Base-by-base conservation (phyloP, 1,140 invertebrate genomes). In the Pygmarrhopalites habei region DNA sequence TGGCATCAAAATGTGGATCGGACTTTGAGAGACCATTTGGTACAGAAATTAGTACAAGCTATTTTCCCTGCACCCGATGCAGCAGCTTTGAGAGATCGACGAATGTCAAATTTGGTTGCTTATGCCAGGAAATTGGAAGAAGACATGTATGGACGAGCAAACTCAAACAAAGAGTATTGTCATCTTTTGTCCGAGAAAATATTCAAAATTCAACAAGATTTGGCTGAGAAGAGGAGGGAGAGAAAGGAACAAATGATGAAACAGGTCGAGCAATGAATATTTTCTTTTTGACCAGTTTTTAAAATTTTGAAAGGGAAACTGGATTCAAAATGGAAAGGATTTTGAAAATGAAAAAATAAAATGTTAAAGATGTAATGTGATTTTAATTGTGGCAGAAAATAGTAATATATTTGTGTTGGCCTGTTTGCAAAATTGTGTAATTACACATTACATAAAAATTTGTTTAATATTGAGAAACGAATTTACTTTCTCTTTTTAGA, bases 51-150 rank as follows among this genome's bases (percentile, higher is more conserved):
- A 73, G 95, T 99, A 35, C 95, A 98, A 85, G 95, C 95, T 63
- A 99, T 99, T 74, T 98, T 99, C 78, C 96, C 96, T 32, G 95
- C 90, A 29, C 90, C 91, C 4, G 92, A 97, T 80, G 92, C 90
- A 10, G 85, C 87, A 71, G 89, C 91, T 1, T 88, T 96, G 82
- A 83, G 92, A 61, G 95, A 98, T 74, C 90, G 89, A 74, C 81
- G 95, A 71, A 96, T 99, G 89, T 88, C 92, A 72, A 98, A 98
- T 82, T 81, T 99, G 51, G 92, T 99, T 2, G 88, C 91, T 0
- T 99, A 99, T 78, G 96, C 97, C 35, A 83, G 92, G 66, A 99
- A 99, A 82, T 95, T 99, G 1, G 97, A 99, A 79, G 93, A 92
- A 60, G 95, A 98, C 73, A 99, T 99, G 95, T 99, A 98, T 75